A percentile compares a stretch with the other conserved stretches of the same genome.
phyloP scores from a whole-genome alignment of 53 echinoderm and acorn worm species.

The Zoroaster sp. region DNA sequence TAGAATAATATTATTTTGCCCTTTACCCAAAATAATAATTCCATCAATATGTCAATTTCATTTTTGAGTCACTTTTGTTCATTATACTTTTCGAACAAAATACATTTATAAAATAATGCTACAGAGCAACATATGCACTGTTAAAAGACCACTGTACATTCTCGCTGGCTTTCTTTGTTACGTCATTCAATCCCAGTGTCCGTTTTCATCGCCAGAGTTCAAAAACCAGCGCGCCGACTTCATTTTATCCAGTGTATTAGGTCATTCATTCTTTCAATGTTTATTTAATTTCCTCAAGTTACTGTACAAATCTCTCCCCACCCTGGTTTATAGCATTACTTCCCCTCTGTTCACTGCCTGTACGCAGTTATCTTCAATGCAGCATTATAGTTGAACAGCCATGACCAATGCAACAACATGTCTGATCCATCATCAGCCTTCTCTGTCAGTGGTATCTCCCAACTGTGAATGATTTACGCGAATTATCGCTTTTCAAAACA shows the following conservation, averaged over 20 bases:
- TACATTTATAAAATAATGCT: no score
- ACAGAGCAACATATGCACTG: no score
- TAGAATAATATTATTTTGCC: no score
- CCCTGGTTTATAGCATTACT: background rate
- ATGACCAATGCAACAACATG: background rate
- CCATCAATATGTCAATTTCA: no score
- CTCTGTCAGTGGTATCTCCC: slow-evolving; percentile 30
- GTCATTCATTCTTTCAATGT: background rate
- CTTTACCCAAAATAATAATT: no score
- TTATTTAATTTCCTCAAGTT: background rate
- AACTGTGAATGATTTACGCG: slow-evolving; percentile 41
- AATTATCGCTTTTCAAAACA: slow-evolving; percentile 58
- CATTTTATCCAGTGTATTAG: background rate
- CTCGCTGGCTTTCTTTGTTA: no score
- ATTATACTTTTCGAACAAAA: no score
- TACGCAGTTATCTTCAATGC: background rate
- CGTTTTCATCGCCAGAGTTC: no score
- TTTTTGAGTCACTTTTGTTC: no score
- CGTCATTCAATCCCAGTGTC: no score
- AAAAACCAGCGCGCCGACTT: background rate
- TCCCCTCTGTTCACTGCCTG: background rate
- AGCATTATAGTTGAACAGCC: background rate
- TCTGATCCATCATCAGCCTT: slow-evolving; percentile 5
- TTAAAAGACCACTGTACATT: no score
- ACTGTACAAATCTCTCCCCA: background rate